Percentiles rank a stretch among this genome's conserved stretches.
Evolutionary conservation across 1,140 invertebrate species (phyloP).

Genomic region (Galleria mellonella): DNA sequence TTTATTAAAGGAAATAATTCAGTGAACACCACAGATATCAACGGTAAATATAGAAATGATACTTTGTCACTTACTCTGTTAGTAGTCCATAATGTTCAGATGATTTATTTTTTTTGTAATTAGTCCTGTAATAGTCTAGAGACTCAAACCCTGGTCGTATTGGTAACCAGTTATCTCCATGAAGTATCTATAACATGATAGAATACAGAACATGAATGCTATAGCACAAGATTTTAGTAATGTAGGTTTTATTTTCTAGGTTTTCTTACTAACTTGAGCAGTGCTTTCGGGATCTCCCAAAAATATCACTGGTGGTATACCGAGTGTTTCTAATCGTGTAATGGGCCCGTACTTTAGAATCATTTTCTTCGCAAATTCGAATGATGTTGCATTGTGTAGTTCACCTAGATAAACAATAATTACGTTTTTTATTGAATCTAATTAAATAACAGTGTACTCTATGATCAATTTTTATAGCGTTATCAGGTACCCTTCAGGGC

Average conservation of each 20-base stretch:
- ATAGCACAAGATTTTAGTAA: no score
- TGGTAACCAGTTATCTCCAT: conserved; percentile 40
- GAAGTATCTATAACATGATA: conserved; percentile 30
- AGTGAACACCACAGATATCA: background rate
- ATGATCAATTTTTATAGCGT: no score
- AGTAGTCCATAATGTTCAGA: conserved; percentile 21
- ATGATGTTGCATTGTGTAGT: conserved; percentile 7
- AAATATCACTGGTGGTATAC: conserved; percentile 19
- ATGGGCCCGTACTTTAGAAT: conserved; percentile 38
- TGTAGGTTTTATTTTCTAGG: background rate
- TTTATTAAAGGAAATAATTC: background rate
- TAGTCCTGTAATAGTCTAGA: conserved; percentile 38
- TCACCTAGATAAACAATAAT: conserved; percentile 14
- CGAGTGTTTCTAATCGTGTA: conserved; percentile 25
- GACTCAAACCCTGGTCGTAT: conserved; percentile 34
- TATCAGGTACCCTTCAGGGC: no score
- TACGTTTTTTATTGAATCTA: no score
- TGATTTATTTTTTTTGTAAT: conserved; percentile 14
- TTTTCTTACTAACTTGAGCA: conserved; percentile 24
- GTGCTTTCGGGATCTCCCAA: conserved; percentile 28
- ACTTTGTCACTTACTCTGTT: conserved; percentile 23
- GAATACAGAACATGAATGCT: no score
- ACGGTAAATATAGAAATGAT: background rate
- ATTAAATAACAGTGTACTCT: no score
- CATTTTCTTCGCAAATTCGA: conserved; percentile 8